Evolutionary conservation across 2,888 invertebrate genomes (phyloP), one percentile per base, ranked within the genome.

Genomic region (Cecidostiba fungosa): DNA sequence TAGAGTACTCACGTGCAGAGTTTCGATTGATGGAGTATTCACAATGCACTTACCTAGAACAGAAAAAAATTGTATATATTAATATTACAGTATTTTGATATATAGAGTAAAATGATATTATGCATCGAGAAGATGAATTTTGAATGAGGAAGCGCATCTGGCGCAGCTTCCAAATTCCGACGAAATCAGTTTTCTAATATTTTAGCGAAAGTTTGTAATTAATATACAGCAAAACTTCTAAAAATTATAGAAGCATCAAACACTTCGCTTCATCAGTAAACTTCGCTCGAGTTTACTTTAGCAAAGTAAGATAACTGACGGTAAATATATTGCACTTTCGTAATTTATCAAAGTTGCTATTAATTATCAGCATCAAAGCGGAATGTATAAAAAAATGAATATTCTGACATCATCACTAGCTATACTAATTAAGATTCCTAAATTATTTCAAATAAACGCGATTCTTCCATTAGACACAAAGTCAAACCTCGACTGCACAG

Each of bases 11-110:
- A 39, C 39, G 10, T 16, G 62, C 10, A 16, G 2, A 66, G 29
- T 66, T 66, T n/a, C 12, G 29, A 26, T 66, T 26, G n/a, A 26
- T 5, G 66, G 26, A 29, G 54, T 8, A n/a, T 59, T 59, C 6
- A 6, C 50, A 50, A 50, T 4, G 23, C 23, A 80, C 81, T 82
- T 66, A 82, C 81, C 81, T 82, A 47, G 47, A 82, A 82, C 74
- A 82, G 54, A 69, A 82, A 82, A n/a, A 59, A 32, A 73, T 59
- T n/a, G 12, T 36, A 39, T 70, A 32, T 3, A 39, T 80, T 26
- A 59, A 4, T 66, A 62, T 16, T 10, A 12, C 1, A 43, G 43
- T n/a, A 3, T 36, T 36, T 36, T 32, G 1, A 4, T 32, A 32
- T 32, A 32, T 32, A 32, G 32, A 32, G 1, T 39, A 6, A n/a